Evolutionary conservation across 2,113 vertebrate genomes (phyloP).

Genomic region (Sula dactylatra): DNA sequence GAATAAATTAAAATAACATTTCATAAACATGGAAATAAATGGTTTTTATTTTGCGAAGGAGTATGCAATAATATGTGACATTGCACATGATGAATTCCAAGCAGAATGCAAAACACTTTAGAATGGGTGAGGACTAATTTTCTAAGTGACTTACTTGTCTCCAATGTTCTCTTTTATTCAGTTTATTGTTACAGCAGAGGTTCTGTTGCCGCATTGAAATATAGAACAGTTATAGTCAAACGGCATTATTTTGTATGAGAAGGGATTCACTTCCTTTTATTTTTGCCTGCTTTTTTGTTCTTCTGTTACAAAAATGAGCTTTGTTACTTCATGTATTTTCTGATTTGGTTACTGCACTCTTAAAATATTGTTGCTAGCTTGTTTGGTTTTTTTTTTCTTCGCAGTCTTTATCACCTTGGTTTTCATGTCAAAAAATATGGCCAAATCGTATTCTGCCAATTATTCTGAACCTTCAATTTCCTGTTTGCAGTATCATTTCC

Average conservation of each 20-base stretch:
- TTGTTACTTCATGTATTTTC: neutral
- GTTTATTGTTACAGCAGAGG: neutral
- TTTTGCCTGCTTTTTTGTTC: neutral
- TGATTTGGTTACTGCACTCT: neutral
- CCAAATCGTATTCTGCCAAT: neutral
- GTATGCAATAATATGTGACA: neutral
- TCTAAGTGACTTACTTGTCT: conserved; percentile 19
- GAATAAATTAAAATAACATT: conserved; percentile 28
- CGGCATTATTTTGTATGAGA: neutral
- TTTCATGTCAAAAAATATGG: neutral
- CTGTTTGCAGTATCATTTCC: neutral
- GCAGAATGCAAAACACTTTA: neutral
- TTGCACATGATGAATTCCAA: neutral
- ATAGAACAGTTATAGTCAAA: neutral
- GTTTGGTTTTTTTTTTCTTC: neutral
- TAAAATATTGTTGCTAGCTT: neutral
- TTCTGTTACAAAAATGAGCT: neutral
- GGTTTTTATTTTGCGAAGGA: neutral
- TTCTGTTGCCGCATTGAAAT: neutral
- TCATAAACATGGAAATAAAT: neutral
- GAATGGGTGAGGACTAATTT: conserved; percentile 14
- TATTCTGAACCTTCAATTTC: neutral
- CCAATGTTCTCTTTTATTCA: neutral
- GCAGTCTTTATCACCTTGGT: neutral
- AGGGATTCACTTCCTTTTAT: neutral